Base-by-base conservation (phyloP, 2,888 invertebrate species). In the Anoncus sp. region DNA sequence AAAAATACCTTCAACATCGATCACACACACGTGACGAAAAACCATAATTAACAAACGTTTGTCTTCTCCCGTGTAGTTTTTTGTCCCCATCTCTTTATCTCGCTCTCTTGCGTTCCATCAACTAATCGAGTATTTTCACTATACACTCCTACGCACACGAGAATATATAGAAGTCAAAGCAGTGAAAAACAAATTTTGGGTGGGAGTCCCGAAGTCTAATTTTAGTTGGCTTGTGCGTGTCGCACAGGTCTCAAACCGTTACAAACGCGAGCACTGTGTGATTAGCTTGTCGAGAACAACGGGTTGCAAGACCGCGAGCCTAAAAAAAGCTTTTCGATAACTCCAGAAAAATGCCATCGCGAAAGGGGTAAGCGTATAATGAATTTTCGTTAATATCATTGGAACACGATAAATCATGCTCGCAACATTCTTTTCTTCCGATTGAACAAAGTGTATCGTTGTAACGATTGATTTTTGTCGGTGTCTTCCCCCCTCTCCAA, bases 181-280 rank as follows among this genome's bases (percentile, higher is more conserved):
- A 31, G 57, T 67, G 40, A 71, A 72, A 59, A 78, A 75, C 59
- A 69, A 69, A 72, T 63, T 14, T 12, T 10, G 66, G 75, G 81
- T 82, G 80, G 80, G 75, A 80, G 77, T 74, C 65, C 59, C 77
- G 70, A 76, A 66, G 70, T 75, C 81, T 82, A 81, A 81, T 81
- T 82, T 81, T 82, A 82, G 80, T 69, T 35, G 51, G 69, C 63
- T 71, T 67, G 65, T 67, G 57, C 65, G 72, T 80, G 76, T 65
- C 67, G 49, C 77, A 59, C 60, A 65, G 67, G 66, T 63, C 60
- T 71, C 57, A 53, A 63, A 67, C 62, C 49, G 71, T 40, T 55
- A 35, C 20, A 47, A 65, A 18, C 45, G 35, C 18, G 38, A 27
- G 22, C 67, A 59, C 67, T 69, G 71, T 75, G 71, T 72, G 72